phyloP scores from a whole-genome alignment of 37 sponge, comb jelly and placozoan species.

The Axinella damicornis region DNA sequence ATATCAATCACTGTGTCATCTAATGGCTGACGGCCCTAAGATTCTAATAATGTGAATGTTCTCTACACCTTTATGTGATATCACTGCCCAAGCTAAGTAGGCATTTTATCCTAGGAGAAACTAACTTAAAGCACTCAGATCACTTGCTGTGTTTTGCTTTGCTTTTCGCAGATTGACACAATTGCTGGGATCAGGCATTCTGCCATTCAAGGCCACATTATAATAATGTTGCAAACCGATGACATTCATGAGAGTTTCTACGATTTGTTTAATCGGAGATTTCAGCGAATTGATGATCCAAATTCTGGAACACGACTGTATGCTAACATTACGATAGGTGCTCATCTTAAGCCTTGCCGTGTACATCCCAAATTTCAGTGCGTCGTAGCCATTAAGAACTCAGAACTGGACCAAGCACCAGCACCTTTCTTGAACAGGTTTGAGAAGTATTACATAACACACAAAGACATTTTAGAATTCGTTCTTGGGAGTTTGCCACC shows the following conservation, averaged over 20 bases:
- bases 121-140: no score
- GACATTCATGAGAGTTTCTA: constrained; percentile 90
- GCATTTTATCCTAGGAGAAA: no score
- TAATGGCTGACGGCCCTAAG: no score
- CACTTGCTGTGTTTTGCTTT: not conserved
- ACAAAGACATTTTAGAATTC: constrained; percentile 53
- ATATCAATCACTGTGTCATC: no score
- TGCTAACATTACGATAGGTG: constrained; percentile 88
- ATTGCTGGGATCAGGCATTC: constrained; percentile 79
- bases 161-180: constrained; percentile 56
- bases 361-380: constrained; percentile 86
- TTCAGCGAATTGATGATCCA: constrained; percentile 72
- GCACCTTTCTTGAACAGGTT: constrained; percentile 88
- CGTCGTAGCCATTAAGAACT: constrained; percentile 75
- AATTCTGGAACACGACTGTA: constrained; percentile 58
- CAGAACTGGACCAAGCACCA: constrained; percentile 73
- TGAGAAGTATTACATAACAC: constrained; percentile 81
- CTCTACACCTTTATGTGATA: no score
- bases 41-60: no score
- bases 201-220: constrained; percentile 73
- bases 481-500: constrained; percentile 52
- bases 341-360: constrained; percentile 73
- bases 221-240: constrained; percentile 78
- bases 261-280: constrained; percentile 89
- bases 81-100: no score